Evolutionary conservation across 2,888 invertebrate genomes (phyloP), one percentile per base, ranked within the genome.

Genomic region (Orthosia gracilis): DNA sequence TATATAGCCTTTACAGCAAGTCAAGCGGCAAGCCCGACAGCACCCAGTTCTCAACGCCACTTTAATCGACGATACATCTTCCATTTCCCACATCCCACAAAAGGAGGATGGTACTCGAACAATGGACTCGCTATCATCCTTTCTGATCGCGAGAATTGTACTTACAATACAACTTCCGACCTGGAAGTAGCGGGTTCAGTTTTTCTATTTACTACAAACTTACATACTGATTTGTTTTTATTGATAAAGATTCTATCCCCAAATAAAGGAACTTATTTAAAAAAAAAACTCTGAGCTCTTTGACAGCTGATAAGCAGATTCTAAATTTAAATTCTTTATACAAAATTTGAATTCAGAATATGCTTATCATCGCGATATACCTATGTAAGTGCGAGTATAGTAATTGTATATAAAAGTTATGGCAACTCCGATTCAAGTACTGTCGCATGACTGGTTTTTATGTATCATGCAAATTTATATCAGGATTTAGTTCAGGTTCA

Each of bases 101-200:
- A 88, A 88, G 87, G 85, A 91, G 92, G 91, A 91, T 87, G 88
- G 85, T 76, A 62, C 66, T 73, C 52, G 86, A 89, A 93, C 94
- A 94, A 94, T 93, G 84, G 89, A 52, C 49, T 50, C 85, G 85
- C 83, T 92, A 94, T 94, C 94, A 91, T 84, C 91, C 90, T 93
- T 91, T 92, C 92, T 91, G 92, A 94, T 94, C 94, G 88, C 89
- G 91, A 88, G 91, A 90, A 89, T 88, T 76, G 67, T 78, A 80
- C 82, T 82, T 82, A 91, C 91, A 92, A 91, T 91, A 80, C 87
- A 72, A 90, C 89, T 91, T 92, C 92, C 92, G 89, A 85, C 79
- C 69, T 82, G 85, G 84, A 85, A 84, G 69, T 85, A 57, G 70
- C 76, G 49, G 55, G 67, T 75, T 73, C 47, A n/a, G 67, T 82